Evolutionary conservation across 37 sponge, comb jelly and placozoan genomes (phyloP).

Genomic region (Aplysina aerophoba): DNA sequence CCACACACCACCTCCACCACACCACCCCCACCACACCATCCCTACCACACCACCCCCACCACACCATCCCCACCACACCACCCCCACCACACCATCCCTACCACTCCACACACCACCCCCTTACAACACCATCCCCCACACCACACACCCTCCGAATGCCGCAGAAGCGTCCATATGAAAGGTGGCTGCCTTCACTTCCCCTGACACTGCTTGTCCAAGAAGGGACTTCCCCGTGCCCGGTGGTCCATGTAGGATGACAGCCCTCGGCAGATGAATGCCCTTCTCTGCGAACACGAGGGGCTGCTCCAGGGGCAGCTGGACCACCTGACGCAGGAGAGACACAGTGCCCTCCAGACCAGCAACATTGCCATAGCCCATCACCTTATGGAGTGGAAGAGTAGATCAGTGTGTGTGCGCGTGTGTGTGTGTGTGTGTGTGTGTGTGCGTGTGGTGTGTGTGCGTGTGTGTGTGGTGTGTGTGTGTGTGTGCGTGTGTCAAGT

Average conservation of each 20-base stretch:
- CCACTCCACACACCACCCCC: too few species aligned
- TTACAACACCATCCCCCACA: too few species aligned
- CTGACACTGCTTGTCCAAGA: conserved; percentile 15
- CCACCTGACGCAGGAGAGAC: not conserved
- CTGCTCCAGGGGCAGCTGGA: conserved; percentile 25
- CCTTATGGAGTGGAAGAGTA: not conserved
- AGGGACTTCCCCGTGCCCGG: conserved; percentile 46
- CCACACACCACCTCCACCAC: too few species aligned
- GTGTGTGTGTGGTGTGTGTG: too few species aligned
- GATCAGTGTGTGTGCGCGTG: conserved; percentile 1
- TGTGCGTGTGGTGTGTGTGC: too few species aligned
- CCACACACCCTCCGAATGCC: conserved; percentile 23
- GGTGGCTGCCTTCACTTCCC: conserved; percentile 9
- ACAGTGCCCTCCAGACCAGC: conserved; percentile 30
- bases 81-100: too few species aligned
- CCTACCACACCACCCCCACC: too few species aligned
- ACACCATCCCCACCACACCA: too few species aligned
- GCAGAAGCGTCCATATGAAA: not conserved
- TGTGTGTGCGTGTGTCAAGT: not conserved
- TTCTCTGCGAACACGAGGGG: conserved; percentile 15
- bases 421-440: conserved; percentile 36
- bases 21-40: too few species aligned
- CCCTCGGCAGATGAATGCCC: conserved; percentile 36
- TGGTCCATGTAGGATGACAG: conserved; percentile 38
- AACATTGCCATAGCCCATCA: not conserved